phyloP scores from a whole-genome alignment of 2,797 vertebrate species.

The Loris lydekkerianus region DNA sequence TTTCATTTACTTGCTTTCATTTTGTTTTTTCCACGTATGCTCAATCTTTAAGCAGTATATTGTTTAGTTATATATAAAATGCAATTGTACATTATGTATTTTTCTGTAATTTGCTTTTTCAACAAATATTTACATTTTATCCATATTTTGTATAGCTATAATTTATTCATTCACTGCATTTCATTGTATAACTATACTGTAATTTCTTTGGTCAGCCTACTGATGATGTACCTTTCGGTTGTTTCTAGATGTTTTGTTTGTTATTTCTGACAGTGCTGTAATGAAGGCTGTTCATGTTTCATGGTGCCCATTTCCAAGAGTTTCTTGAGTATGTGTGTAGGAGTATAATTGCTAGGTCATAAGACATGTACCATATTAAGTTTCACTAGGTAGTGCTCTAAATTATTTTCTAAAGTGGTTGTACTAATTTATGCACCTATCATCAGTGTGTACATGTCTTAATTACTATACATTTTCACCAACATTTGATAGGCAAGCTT shows the following conservation, averaged over 20 bases:
- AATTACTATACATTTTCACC: conserved; percentile 31
- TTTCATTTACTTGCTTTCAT: conserved; percentile 51
- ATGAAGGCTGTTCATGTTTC: conserved; percentile 3
- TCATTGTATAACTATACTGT: background rate
- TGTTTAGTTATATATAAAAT: conserved; percentile 57
- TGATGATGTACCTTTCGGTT: background rate
- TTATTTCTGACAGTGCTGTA: conserved; percentile 9
- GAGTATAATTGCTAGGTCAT: conserved; percentile 28
- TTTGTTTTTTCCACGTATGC: conserved; percentile 28
- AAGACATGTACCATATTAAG: background rate
- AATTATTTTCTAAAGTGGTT: conserved; percentile 52
- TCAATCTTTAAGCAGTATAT: background rate
- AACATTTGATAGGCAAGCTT: conserved; percentile 30
- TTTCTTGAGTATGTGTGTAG: conserved; percentile 18
- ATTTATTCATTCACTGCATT: conserved; percentile 13
- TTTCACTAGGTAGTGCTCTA: conserved; percentile 12
- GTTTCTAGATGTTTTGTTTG: conserved; percentile 52
- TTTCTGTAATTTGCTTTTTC: conserved; percentile 50
- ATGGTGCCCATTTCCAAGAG: background rate
- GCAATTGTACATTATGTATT: conserved; percentile 58
- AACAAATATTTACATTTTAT: conserved; percentile 44
- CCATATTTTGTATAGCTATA: background rate
- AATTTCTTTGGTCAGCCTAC: background rate
- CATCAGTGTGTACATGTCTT: conserved; percentile 8
- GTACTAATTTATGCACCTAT: background rate